A percentile compares a stretch with the other conserved stretches of the same genome.
Conservation (phyloP, 1,140 invertebrate genomes). For the Drosophila nebulosa region DNA sequence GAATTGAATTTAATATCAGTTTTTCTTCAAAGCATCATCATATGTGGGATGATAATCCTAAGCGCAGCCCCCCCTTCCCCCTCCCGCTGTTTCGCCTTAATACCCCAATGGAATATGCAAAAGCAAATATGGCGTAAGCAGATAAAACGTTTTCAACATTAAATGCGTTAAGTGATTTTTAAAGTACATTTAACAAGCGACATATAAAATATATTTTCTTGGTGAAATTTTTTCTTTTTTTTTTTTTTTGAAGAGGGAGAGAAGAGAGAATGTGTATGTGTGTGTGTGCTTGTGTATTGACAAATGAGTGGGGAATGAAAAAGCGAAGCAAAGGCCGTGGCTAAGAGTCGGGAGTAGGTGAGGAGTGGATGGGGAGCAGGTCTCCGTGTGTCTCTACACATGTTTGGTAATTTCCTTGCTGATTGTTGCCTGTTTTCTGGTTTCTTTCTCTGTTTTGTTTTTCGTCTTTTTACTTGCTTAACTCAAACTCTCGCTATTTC, state of each 20-base stretch:
- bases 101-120: conserved; percentile 56
- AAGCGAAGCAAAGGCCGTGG: neutral
- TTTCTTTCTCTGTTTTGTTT: conserved; percentile 20
- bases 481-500: too few relatives aligned
- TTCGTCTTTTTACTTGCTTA: too few relatives aligned
- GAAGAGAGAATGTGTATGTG: conserved; percentile 4
- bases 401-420: conserved; percentile 69
- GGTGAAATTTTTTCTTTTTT: too few relatives aligned
- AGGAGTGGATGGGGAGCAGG: neutral
- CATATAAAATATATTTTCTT: conserved; percentile 18
- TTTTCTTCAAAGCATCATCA: conserved; percentile 23
- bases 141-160: conserved; percentile 72
- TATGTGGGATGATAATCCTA: conserved; percentile 15
- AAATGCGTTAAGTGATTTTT: conserved; percentile 76
- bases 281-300: conserved; percentile 31
- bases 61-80: neutral
- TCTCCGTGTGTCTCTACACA: conserved; percentile 37
- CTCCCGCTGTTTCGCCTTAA: conserved; percentile 2
- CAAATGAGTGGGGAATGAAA: conserved; percentile 32
- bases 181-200: conserved; percentile 69
- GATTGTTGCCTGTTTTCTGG: conserved; percentile 53
- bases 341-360: neutral
- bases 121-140: conserved; percentile 57
- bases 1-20: conserved; percentile 78
- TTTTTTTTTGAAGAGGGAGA: conserved; percentile 20